A percentile compares a stretch with the other conserved stretches of the same genome.
Evolutionary conservation across 2,113 vertebrate genomes (phyloP).

Genomic region (Planiliza haematocheilus): DNA sequence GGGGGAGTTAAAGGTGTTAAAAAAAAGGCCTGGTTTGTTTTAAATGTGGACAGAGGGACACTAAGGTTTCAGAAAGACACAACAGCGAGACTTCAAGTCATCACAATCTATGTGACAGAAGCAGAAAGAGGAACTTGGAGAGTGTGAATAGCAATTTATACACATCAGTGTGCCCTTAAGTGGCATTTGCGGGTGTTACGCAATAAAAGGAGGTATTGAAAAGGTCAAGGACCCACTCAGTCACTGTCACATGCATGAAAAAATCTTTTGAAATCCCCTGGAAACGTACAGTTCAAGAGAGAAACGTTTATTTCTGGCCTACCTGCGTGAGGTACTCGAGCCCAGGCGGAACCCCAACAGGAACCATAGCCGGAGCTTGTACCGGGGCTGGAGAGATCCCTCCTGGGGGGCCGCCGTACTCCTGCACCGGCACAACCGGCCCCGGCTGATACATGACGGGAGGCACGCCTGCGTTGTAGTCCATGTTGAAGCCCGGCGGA

Average conservation of each 20-base stretch:
- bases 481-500: conserved; percentile 82
- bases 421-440: conserved; percentile 52
- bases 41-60: too few species aligned
- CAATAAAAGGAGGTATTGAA: background rate
- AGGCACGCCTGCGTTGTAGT: conserved; percentile 66
- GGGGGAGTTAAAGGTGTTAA: too few species aligned
- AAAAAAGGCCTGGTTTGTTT: too few species aligned
- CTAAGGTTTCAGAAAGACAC: too few species aligned
- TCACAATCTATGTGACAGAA: background rate
- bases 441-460: conserved; percentile 79
- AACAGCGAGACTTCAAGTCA: background rate
- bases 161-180: too few species aligned
- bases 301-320: background rate
- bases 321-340: conserved; percentile 91
- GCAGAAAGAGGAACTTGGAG: background rate
- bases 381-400: conserved; percentile 56
- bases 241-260: background rate
- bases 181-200: background rate
- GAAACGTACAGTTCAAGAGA: background rate
- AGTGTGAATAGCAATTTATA: too few species aligned
- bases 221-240: background rate
- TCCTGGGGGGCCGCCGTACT: conserved; percentile 30
- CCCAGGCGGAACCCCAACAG: conserved; percentile 84
- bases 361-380: conserved; percentile 11
- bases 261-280: too few species aligned